Evolutionary conservation across 2,113 vertebrate genomes (phyloP), one percentile per base, ranked within the genome.

Genomic region (Myrmophylax atrothorax): DNA sequence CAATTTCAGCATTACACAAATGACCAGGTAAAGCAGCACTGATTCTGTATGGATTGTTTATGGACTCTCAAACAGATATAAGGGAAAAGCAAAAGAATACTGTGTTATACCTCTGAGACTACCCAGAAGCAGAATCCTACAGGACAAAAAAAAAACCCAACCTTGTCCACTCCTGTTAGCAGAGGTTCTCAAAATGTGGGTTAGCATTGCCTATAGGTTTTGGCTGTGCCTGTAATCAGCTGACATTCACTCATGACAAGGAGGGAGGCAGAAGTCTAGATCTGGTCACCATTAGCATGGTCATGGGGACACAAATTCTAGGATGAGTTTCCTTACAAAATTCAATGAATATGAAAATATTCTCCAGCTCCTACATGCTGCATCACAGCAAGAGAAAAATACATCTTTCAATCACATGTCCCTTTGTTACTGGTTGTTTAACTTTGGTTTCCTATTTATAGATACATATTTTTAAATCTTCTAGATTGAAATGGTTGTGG

Each of bases 401-500:
- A 35, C 3, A 38, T 70, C 44, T 80, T 95, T 81, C 70, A 80
- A 10, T 89, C 52, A 52, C 46, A 35, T 0, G 0, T 56, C 28
- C 42, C 58, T 91, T 73, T 75, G 47, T 85, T 90, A 72, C 58
- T 47, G 22, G n/a, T 73, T 3, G 0, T 89, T 96, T 93, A 74
- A 79, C 82, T 89, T 73, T 24, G 31, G 67, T 47, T 85, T 87
- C 78, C 50, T 74, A 64, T 15, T 29, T 90, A 38, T 35, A 86
- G 83, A 59, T 78, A 84, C 23, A 77, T 91, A 91, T 94, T 87
- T 94, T 96, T 74, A 96, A 96, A 95, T 95, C 83, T 79, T 60
- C 49, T 76, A 63, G 97, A 96, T 86, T 97, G 97, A 98, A 98
- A 97, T 97, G 98, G 98, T 97, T 98, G 90, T 93, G 84, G 95